Base-by-base conservation (phyloP, 2,113 vertebrate genomes). In the Calcarius ornatus region DNA sequence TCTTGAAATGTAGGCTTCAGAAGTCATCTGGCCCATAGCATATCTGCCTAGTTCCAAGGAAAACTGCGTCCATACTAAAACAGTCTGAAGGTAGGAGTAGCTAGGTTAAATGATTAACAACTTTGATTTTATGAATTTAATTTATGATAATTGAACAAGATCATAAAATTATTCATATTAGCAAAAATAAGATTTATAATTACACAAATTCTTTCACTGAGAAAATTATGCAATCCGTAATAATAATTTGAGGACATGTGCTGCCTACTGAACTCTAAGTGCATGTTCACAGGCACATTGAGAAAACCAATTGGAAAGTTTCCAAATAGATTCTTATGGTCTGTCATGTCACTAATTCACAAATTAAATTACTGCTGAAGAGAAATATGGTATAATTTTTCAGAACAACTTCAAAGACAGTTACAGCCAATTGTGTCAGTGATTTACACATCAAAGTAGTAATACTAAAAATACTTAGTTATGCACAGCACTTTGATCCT, bases 351-450 rank as follows among this genome's bases (percentile, higher is more conserved):
- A 77, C 53, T 92, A 94, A 94, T 94, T 75, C 79, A 88, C 50
- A 94, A 93, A 94, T 85, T 92, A 94, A 93, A 93, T 92, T 64
- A 92, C 66, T 77, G 48, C 37, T 92, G 81, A 94, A 95, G 75
- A 88, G 59, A 64, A 94, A 92, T 88, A 65, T 72, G 78, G 22
- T 76, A 57, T 50, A 53, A 85, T 82, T 90, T 93, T 95, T 95
- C 82, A 95, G 78, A 93, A 80, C 61, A 96, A 68, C 94, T 96
- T 96, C 92, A 96, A 94, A 96, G 88, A 86, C 79, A 47, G 71
- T 88, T 85, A 80, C 66, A 96, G 50, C 25, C 79, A 92, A 63
- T 93, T 94, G 79, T 96, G 79, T 60, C 81, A 57, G 63, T 90
- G 94, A 91, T 92, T 96, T 92, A 65, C 85, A 95, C 59, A 93